Evolutionary conservation across 1,140 invertebrate species (phyloP), one percentile per base, ranked within the genome.

Genomic region (Pseudomyrmex flavicornis): DNA sequence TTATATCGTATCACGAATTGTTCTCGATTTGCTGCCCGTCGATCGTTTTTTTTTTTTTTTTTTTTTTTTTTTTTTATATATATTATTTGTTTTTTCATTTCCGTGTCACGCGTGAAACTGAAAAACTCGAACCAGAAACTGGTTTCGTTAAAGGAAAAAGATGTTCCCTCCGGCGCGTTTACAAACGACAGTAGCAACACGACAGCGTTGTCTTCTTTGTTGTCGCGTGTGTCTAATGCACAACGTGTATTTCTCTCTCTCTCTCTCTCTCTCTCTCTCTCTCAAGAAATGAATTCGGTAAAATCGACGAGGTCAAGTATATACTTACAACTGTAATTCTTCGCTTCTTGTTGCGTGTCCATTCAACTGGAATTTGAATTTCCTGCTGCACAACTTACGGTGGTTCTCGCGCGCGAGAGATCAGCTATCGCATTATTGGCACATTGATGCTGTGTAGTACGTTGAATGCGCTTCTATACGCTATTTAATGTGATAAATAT

Each of bases 271-370:
- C 5, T 35, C n/a, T n/a, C 35, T 35, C 5, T 20, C 65, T 58
- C 8, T 48, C 65, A 70, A 48, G 26, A 15, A 35, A 35, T 35
- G 54, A 59, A 79, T 79, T 79, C 76, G 76, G 9, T 35, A 54
- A 77, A 77, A 0, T 5, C 35, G 12, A 7, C 12, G 58, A 76
- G 7, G 15, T 35, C 26, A n/a, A 7, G 5, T 35, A 35, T 35
- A 35, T 35, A 35, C 58, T 4, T 26, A 10, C 20, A 17, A 26
- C 1, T 13, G 9, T 15, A 65, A 68, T 13, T 46, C 50, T 46
- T 79, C 26, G 20, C 63, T 54, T 68, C 44, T 69, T 35, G 12
- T 69, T n/a, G 75, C 15, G 35, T 20, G 50, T 22, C 54, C 10
- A 8, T 22, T 10, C 9, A 66, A 35, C 17, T 44, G 15, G 44